Base-by-base conservation (phyloP, 2,113 vertebrate species). In the Phoenicopterus ruber region DNA sequence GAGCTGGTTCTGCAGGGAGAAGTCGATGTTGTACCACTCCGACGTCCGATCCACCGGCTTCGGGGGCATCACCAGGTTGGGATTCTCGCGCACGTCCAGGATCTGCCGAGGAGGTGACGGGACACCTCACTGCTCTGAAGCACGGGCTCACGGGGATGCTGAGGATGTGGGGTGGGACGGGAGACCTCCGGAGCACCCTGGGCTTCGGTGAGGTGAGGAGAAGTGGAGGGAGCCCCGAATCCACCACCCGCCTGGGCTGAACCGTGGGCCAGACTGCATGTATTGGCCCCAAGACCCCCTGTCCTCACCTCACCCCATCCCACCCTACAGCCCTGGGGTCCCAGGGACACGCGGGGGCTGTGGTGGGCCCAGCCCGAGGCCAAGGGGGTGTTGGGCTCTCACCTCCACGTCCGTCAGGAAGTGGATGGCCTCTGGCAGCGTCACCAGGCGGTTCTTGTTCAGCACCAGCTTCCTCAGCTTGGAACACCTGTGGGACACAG, bases 11-110 rank as follows among this genome's bases (percentile, higher is more conserved):
- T 99, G 99, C 74, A 99, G 98, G 7, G 99, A 99, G 98, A 99
- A 99, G 98, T 99, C 99, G 3, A 99, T 99, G 98, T 99, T 99
- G 99, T 99, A 99, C 98, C 98, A 99, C 97, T 99, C 99, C 0
- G 99, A 98, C 1, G 97, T 96, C 9, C 91, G 97, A 98, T 99
- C 99, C 1, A 98, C 97, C 0, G 99, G 99, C 94, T 99, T 99
- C 0, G 99, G 99, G 4, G 99, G 99, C 99, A 99, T 99, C 97
- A 99, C 99, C 77, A 99, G 97, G 97, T 94, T 99, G 81, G 99
- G 99, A 96, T 99, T 99, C 96, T 99, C 99, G 0, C 99, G 98
- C 71, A 99, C 99, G 2, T 99, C 99, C 90, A 99, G 98, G 72
- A 99, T 93, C 99, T 99, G 96, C 20, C 46, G 12, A 36, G 28